A percentile compares a stretch with the other conserved stretches of the same genome.
Evolutionary conservation across 2,113 vertebrate species (phyloP).

Genomic region (Malurus elegans): DNA sequence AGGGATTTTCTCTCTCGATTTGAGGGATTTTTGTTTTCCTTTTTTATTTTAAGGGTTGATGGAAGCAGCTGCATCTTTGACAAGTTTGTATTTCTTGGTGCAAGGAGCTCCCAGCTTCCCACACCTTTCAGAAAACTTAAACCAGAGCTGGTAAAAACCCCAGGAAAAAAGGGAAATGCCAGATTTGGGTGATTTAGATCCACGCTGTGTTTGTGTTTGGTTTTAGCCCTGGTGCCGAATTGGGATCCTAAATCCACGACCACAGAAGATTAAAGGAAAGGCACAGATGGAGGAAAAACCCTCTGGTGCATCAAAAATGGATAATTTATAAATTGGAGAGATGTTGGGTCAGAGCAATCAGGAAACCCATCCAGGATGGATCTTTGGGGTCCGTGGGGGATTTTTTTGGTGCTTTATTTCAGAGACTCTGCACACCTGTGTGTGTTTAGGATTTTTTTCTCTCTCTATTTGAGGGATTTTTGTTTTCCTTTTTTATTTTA

Average conservation of each 20-base stretch:
- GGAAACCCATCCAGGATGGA: not conserved
- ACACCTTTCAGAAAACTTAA: not conserved
- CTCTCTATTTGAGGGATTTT: no score
- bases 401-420: not conserved
- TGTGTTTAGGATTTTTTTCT: not conserved
- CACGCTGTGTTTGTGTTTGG: not conserved
- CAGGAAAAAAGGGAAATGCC: not conserved
- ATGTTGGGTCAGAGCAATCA: not conserved
- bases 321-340: not conserved
- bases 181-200: not conserved
- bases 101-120: not conserved
- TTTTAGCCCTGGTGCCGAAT: accelerated
- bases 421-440: not conserved
- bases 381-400: not conserved
- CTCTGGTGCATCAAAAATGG: not conserved
- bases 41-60: not conserved
- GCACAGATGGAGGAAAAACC: not conserved
- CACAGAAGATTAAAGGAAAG: not conserved
- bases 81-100: not conserved
- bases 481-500: not conserved
- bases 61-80: not conserved
- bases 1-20: not conserved
- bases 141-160: not conserved
- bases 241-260: not conserved
- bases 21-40: not conserved